Percentiles rank a stretch among this genome's conserved stretches.
Evolutionary conservation across 2,797 vertebrate genomes (phyloP).

Genomic region (Kryptopterus vitreolus): DNA sequence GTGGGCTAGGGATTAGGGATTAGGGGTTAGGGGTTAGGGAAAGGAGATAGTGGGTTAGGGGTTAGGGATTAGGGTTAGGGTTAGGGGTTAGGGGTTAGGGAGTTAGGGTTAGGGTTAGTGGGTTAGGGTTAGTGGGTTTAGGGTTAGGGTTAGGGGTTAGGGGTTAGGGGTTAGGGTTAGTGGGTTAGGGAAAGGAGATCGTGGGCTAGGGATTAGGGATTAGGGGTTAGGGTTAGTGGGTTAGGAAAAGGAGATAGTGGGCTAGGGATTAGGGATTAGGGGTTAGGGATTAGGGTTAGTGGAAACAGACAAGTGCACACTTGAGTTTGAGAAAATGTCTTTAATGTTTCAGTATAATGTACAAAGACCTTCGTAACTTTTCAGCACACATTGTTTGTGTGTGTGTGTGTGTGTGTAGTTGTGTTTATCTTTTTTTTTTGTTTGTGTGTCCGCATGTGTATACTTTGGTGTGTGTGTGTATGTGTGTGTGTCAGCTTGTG

Average conservation of each 20-base stretch:
- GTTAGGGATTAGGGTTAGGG: too few species aligned
- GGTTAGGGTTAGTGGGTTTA: background rate
- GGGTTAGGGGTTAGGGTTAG: background rate
- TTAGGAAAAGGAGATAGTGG: background rate
- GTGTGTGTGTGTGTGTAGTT: too few species aligned
- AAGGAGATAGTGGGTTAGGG: too few species aligned
- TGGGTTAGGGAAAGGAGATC: background rate
- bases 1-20: too few species aligned
- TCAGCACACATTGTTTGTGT: background rate
- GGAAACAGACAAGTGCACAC: conserved; percentile 3
- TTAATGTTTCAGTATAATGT: conserved; percentile 29
- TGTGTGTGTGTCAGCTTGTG: background rate
- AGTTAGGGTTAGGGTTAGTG: background rate
- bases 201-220: background rate
- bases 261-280: background rate
- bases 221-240: background rate
- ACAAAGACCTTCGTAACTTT: background rate
- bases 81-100: background rate
- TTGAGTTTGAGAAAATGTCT: conserved; percentile 24
- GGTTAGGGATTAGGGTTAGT: background rate
- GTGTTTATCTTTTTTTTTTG: background rate
- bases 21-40: too few species aligned
- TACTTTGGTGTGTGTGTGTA: background rate
- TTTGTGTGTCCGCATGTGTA: background rate
- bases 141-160: background rate